phyloP scores from a whole-genome alignment of 2,888 invertebrate genomes.

The Lasioglossum villosulum region DNA sequence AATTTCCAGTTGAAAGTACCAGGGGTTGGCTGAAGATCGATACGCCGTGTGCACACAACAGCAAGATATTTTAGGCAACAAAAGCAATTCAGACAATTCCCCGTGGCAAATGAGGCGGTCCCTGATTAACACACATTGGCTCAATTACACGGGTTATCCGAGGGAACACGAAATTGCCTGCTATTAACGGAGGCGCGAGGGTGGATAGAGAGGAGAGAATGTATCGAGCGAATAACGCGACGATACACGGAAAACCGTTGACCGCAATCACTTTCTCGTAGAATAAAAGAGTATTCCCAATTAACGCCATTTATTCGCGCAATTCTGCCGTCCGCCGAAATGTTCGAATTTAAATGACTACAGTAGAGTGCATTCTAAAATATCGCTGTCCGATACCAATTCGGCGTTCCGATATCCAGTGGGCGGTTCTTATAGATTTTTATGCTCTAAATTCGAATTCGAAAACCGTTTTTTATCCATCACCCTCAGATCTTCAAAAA shows the following conservation, averaged over 20 bases:
- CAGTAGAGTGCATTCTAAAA: not conserved
- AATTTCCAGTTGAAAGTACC: not conserved
- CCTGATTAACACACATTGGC: constrained; percentile 77
- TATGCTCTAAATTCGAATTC: not conserved
- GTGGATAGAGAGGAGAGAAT: constrained; percentile 68
- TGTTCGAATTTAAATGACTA: not conserved
- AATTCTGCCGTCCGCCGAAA: not conserved
- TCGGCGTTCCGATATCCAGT: not conserved
- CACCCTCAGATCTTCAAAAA: no score
- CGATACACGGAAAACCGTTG: constrained; percentile 64
- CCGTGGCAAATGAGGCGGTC: constrained; percentile 75
- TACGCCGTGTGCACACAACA: constrained; percentile 27
- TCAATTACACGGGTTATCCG: constrained; percentile 76
- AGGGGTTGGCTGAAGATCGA: constrained; percentile 30
- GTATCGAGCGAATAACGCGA: constrained; percentile 69
- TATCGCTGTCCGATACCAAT: not conserved
- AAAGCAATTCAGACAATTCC: constrained; percentile 76
- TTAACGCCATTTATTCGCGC: constrained; percentile 14
- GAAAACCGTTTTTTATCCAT: no score
- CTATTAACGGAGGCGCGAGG: constrained; percentile 74
- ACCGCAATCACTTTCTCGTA: constrained; percentile 37
- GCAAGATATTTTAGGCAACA: constrained; percentile 72
- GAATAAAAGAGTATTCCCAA: constrained; percentile 43
- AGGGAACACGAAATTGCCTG: constrained; percentile 76
- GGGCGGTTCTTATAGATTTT: not conserved